phyloP scores from a whole-genome alignment of 2,113 vertebrate genomes.

The Tragelaphus buxtoni region DNA sequence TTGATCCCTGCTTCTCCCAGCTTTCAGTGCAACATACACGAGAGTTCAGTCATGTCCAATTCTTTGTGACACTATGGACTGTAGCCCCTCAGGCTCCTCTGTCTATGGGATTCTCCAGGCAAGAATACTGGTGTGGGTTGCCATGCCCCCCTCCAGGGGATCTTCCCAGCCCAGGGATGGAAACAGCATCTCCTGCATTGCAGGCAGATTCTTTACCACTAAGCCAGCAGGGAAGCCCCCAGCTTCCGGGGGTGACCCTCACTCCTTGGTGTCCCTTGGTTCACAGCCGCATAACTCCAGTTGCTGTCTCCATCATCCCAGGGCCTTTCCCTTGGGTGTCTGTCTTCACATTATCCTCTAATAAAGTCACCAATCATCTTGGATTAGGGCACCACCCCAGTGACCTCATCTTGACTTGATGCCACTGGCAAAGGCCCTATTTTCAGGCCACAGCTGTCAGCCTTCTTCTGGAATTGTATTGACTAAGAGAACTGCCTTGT shows the following conservation, averaged over 20 bases:
- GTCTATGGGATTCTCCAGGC: background rate
- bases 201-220: background rate
- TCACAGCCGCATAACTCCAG: background rate
- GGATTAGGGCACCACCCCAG: background rate
- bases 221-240: background rate
- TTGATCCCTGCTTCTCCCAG: background rate
- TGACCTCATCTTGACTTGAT: background rate
- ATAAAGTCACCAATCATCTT: background rate
- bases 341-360: background rate
- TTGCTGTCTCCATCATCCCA: background rate
- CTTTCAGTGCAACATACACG: background rate
- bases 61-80: background rate
- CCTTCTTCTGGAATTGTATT: background rate
- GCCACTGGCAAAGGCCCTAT: background rate
- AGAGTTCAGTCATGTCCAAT: accelerated
- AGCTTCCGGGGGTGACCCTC: background rate
- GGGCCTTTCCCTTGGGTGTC: background rate
- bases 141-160: background rate
- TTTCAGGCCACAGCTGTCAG: background rate
- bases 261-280: background rate
- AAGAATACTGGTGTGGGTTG: background rate
- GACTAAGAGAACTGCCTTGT: background rate
- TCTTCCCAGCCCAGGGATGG: background rate
- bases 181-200: background rate
- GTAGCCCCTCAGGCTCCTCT: background rate